Percentiles rank a stretch among this genome's conserved stretches.
Evolutionary conservation across 2,888 invertebrate genomes (phyloP).

Genomic region (Dione juno): DNA sequence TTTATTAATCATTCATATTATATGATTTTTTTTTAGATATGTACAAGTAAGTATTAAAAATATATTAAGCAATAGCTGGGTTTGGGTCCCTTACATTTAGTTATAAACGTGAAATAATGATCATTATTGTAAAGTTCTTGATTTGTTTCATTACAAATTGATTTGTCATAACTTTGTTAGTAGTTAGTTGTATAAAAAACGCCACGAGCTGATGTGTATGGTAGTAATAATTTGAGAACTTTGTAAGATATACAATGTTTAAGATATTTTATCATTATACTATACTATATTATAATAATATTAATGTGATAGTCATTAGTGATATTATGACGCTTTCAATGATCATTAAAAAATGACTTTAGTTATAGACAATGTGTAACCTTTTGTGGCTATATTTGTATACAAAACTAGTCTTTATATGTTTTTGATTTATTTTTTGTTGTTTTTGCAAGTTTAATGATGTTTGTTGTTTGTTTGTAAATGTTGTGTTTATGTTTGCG

Average conservation of each 20-base stretch:
- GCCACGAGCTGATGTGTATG: constrained; percentile 73
- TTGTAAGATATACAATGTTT: constrained; percentile 60
- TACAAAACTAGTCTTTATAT: constrained; percentile 11
- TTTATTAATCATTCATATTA: constrained; percentile 62
- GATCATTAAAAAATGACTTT: constrained; percentile 40
- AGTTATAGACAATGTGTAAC: constrained; percentile 14
- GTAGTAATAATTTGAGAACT: constrained; percentile 70
- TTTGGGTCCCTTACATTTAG: constrained; percentile 65
- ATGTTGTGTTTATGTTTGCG: constrained; percentile 14
- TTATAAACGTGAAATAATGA: constrained; percentile 32
- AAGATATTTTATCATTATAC: constrained; percentile 35
- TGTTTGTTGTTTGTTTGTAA: constrained; percentile 12
- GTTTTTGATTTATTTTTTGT: constrained; percentile 10
- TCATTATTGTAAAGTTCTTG: constrained; percentile 29
- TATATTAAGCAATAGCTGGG: constrained; percentile 68
- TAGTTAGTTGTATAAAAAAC: constrained; percentile 35
- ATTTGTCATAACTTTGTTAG: constrained; percentile 27
- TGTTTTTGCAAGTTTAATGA: constrained; percentile 13
- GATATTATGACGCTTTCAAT: constrained; percentile 65
- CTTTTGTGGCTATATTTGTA: constrained; percentile 13
- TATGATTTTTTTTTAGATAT: constrained; percentile 47
- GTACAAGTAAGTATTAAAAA: constrained; percentile 39
- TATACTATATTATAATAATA: constrained; percentile 43
- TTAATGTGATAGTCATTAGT: constrained; percentile 67
- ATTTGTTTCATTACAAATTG: constrained; percentile 27